phyloP scores from a whole-genome alignment of 2,888 invertebrate genomes.

The Odontocolon sp. region DNA sequence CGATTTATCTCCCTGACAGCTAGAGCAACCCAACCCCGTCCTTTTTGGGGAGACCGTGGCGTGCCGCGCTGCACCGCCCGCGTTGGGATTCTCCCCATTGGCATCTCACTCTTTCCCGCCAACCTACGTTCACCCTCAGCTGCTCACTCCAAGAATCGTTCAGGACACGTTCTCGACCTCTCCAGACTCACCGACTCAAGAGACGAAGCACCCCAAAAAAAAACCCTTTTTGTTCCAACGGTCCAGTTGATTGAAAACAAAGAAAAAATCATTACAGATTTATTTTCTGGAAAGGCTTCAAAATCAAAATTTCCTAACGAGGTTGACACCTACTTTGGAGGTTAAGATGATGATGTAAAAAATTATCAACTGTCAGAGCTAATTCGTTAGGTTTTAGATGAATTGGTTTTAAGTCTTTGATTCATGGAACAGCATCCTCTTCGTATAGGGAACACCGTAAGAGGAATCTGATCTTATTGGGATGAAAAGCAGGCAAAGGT shows the following conservation, averaged over 20 bases:
- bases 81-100: slow-evolving; percentile 53
- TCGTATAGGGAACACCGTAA: slow-evolving; percentile 4
- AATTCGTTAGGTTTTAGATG: too few relatives aligned
- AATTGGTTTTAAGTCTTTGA: too few relatives aligned
- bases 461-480: slow-evolving; percentile 36
- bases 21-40: slow-evolving; percentile 54
- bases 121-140: slow-evolving; percentile 24
- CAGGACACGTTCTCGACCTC: slow-evolving; percentile 13
- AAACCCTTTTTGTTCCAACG: slow-evolving; percentile 35
- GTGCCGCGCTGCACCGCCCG: slow-evolving; percentile 49
- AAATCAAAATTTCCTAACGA: too few relatives aligned
- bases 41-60: slow-evolving; percentile 51
- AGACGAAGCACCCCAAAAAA: slow-evolving; percentile 13
- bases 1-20: slow-evolving; percentile 81
- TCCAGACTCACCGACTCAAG: slow-evolving; percentile 44
- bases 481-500: slow-evolving; percentile 33
- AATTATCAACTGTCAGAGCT: too few relatives aligned
- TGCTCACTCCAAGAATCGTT: neutral
- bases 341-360: too few relatives aligned
- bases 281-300: slow-evolving; percentile 11
- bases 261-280: slow-evolving; percentile 20
- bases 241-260: neutral
- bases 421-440: slow-evolving; percentile 21
- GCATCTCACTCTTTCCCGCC: slow-evolving; percentile 40
- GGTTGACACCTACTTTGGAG: too few relatives aligned